A percentile compares a stretch with the other conserved stretches of the same genome.
These are phyloP conservation scores for Aphaenogaster floridana DNA, from an alignment of 1,140 invertebrate species.

Conservation along the genomic window DNA sequence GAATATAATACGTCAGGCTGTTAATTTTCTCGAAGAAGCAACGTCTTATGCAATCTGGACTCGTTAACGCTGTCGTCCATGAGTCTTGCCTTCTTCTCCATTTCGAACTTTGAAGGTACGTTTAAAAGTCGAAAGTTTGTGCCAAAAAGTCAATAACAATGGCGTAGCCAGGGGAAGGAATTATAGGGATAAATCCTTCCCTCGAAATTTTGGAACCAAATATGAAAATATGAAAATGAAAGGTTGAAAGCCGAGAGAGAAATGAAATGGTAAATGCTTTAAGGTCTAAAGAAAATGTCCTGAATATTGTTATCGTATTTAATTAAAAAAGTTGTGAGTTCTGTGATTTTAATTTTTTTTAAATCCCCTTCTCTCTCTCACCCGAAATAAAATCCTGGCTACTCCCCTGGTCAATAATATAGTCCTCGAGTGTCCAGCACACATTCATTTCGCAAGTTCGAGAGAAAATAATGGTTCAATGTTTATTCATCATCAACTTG, in stretches of 20 bases:
- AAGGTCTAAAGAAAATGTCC: too few species aligned
- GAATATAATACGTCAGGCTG: slow-evolving; percentile 1
- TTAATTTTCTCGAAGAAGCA: slow-evolving; percentile 14
- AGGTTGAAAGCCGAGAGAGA: too few species aligned
- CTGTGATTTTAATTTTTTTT: too few species aligned
- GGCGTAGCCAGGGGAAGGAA: too few species aligned
- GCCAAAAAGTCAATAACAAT: neutral
- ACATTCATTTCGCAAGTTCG: neutral
- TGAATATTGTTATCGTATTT: too few species aligned
- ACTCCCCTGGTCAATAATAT: neutral
- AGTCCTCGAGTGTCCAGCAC: neutral
- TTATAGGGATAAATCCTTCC: too few species aligned
- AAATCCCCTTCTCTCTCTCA: too few species aligned
- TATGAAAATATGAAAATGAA: too few species aligned
- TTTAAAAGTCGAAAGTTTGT: slow-evolving; percentile 7
- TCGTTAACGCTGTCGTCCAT: neutral
- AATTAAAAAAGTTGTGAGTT: too few species aligned
- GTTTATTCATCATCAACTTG: neutral
- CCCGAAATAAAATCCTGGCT: too few species aligned
- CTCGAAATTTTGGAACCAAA: too few species aligned
- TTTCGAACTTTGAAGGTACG: neutral
- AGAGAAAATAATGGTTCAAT: neutral
- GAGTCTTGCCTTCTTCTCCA: neutral
- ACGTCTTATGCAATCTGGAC: slow-evolving; percentile 13
- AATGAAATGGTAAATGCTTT: too few species aligned